Conservation (phyloP, 2,113 vertebrate genomes). For the Paralichthys olivaceus region DNA sequence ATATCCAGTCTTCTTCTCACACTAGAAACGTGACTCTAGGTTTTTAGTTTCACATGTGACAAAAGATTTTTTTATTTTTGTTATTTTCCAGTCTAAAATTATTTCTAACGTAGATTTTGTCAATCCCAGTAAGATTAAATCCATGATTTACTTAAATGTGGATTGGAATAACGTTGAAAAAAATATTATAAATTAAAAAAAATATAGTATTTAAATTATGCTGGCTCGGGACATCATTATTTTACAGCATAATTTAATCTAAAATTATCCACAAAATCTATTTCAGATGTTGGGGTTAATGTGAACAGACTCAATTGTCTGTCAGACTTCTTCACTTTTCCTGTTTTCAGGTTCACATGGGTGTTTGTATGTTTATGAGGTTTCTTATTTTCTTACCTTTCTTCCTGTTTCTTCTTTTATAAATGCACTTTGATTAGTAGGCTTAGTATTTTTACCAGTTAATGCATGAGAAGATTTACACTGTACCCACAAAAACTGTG, state of each 20-base stretch:
- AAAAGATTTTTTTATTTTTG: no score
- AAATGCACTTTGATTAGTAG: conserved; percentile 17
- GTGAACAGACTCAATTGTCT: not conserved
- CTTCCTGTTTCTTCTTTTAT: conserved; percentile 2
- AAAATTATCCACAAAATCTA: not conserved
- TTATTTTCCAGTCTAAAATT: no score
- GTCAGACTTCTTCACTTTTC: not conserved
- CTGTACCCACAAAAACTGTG: not conserved
- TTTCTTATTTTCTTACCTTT: conserved; percentile 5
- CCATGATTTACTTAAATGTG: not conserved
- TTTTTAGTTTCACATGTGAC: no score
- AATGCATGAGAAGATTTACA: conserved; percentile 5
- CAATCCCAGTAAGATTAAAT: not conserved
- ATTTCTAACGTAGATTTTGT: not conserved
- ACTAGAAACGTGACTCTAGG: not conserved
- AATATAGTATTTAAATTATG: not conserved
- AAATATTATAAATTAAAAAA: not conserved
- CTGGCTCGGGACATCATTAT: not conserved
- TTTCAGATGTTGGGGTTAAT: not conserved
- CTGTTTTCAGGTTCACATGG: conserved; percentile 1
- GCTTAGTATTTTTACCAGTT: conserved; percentile 15
- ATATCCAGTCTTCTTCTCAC: conserved; percentile 1
- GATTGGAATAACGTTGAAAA: not conserved
- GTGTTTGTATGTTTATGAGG: conserved; percentile 8
- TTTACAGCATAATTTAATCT: not conserved